phyloP scores from a whole-genome alignment of 2,888 invertebrate species.

The Athrips mouffetella region DNA sequence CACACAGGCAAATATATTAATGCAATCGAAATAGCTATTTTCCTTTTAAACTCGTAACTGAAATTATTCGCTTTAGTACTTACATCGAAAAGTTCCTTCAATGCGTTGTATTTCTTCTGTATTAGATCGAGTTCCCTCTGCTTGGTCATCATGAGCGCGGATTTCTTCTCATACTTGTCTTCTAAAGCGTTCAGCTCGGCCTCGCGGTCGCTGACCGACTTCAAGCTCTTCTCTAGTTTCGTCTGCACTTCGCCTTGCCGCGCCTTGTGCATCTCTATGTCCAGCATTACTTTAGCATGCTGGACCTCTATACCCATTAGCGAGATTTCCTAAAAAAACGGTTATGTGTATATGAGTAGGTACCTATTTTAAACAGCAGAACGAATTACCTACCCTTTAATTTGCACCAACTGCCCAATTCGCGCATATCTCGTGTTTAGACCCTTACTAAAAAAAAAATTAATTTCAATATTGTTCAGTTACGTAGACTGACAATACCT shows the following conservation, averaged over 20 bases:
- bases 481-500: too few species aligned
- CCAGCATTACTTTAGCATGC: slow-evolving; percentile 75
- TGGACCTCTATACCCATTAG: slow-evolving; percentile 76
- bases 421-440: too few species aligned
- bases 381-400: too few species aligned
- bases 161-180: slow-evolving; percentile 51
- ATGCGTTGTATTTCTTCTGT: slow-evolving; percentile 47
- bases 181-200: slow-evolving; percentile 52
- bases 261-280: slow-evolving; percentile 75
- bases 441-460: too few species aligned
- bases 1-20: too few species aligned
- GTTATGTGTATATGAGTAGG: too few species aligned
- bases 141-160: slow-evolving; percentile 49
- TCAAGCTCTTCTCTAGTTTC: slow-evolving; percentile 46
- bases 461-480: too few species aligned
- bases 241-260: slow-evolving; percentile 55
- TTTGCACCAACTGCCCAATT: too few species aligned
- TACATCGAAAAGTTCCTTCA: slow-evolving; percentile 68
- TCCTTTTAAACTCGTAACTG: too few species aligned
- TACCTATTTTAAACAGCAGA: too few species aligned
- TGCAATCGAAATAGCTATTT: too few species aligned
- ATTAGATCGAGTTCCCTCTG: slow-evolving; percentile 62
- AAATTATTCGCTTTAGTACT: too few species aligned
- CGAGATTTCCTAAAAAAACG: slow-evolving; percentile 65
- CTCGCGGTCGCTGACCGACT: slow-evolving; percentile 51